Base-by-base conservation (phyloP, 2,888 invertebrate genomes). In the Cephus pulcher region DNA sequence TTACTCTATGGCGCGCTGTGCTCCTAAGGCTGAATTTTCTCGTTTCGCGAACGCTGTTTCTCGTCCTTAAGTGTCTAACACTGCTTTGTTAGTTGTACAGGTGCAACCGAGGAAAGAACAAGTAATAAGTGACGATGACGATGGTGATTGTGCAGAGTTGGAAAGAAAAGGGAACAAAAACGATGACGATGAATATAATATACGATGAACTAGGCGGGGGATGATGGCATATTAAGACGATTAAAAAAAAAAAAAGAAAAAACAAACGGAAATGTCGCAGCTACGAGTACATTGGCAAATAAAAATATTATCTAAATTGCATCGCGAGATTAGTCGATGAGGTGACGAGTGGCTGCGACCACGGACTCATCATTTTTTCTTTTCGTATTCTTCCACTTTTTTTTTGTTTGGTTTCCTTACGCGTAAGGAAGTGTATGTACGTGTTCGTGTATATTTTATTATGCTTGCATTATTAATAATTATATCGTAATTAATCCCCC, bases 391-490 rank as follows among this genome's bases (percentile, higher is more conserved):
- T 69, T 69, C 74, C 35, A 76, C 37, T 78, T 80, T 69, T 70
- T 70, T 35, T 78, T 80, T 69, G 56, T 70, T 35, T 77, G 40
- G 70, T 69, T 70, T 76, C 34, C 76, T 80, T 75, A 78, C 69
- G 68, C 76, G 34, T 23, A 56, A 56, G 56, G 56, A 56, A 23
- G 71, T 71, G 71, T 71, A 33, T 70, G 70, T 70, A 33, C 33
- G 70, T 37, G 73, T 75, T 76, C 69, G 73, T 74, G 80, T 78
- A 78, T 78, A 80, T 81, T 79, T 79, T 74, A 75, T 79, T 81
- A 77, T 78, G 75, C 68, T 76, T 78, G 73, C 75, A 56, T 78
- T 78, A 70, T 73, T 78, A 70, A 78, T 81, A 80, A 81, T 82
- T 82, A 80, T 79, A 79, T 76, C 76, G 78, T 73, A 37, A 74